Conservation (phyloP, 2,888 invertebrate genomes). For the Idaea aversata region DNA sequence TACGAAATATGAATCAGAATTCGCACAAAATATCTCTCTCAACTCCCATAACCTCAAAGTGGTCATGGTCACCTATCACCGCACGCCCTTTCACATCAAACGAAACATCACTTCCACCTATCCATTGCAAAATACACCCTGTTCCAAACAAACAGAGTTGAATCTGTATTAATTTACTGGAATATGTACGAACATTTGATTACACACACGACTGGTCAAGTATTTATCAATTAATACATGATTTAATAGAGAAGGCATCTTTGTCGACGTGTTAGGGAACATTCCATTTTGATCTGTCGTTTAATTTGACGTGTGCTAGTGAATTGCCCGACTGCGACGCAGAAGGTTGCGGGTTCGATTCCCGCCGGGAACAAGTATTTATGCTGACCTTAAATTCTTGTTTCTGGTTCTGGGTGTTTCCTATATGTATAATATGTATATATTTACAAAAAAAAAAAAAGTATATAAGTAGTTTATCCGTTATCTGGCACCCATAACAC, state of each 20-base stretch:
- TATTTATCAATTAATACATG: conserved; percentile 74
- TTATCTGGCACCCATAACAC: too few species aligned
- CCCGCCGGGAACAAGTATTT: too few species aligned
- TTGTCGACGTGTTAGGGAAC: conserved; percentile 43
- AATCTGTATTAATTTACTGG: conserved; percentile 13
- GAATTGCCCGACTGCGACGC: too few species aligned
- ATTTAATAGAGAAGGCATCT: conserved; percentile 70
- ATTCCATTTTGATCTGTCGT: conserved; percentile 56
- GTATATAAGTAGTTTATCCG: too few species aligned
- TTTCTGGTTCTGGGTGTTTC: too few species aligned
- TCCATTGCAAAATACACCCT: conserved; percentile 26
- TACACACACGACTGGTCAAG: conserved; percentile 72
- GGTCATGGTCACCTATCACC: conserved; percentile 36
- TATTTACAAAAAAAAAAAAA: too few species aligned
- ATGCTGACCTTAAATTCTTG: too few species aligned
- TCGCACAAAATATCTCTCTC: conserved; percentile 37
- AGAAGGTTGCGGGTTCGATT: too few species aligned
- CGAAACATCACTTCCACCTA: conserved; percentile 3
- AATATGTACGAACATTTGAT: conserved; percentile 72
- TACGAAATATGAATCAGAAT: conserved; percentile 24
- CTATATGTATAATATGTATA: too few species aligned
- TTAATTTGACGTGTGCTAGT: not conserved
- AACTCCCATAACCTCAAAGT: conserved; percentile 34
- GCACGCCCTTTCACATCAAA: conserved; percentile 28
- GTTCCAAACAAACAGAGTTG: not conserved